phyloP scores from a whole-genome alignment of 2,797 vertebrate genomes.

The Trachops cirrhosus region DNA sequence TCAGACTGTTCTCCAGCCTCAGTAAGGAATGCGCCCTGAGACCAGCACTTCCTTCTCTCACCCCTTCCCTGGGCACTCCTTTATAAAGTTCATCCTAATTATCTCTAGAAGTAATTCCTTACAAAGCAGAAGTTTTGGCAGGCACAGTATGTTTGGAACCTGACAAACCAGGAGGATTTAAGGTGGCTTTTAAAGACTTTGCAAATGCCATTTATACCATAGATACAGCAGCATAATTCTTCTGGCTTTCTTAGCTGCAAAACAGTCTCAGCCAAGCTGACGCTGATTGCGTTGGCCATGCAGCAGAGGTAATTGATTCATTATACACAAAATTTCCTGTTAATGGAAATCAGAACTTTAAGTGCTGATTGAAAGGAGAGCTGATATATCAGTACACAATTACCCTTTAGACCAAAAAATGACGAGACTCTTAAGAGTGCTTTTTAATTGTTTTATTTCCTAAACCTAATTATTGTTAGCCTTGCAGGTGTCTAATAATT shows the following conservation, averaged over 20 bases:
- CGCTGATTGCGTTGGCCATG: slow-evolving; percentile 28
- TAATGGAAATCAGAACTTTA: slow-evolving; percentile 59
- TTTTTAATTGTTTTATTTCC: slow-evolving; percentile 71
- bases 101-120: slow-evolving; percentile 19
- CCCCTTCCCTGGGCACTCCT: background rate
- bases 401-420: slow-evolving; percentile 67
- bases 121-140: slow-evolving; percentile 41
- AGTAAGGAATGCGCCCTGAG: background rate
- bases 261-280: background rate
- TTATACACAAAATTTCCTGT: background rate
- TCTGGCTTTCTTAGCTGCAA: slow-evolving; percentile 42
- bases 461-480: slow-evolving; percentile 70
- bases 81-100: background rate
- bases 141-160: background rate
- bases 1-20: background rate
- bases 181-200: slow-evolving; percentile 33
- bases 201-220: slow-evolving; percentile 7
- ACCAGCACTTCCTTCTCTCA: background rate
- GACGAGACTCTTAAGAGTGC: slow-evolving; percentile 17
- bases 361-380: slow-evolving; percentile 57
- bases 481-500: slow-evolving; percentile 68
- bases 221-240: background rate
- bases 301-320: slow-evolving; percentile 42
- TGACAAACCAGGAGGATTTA: slow-evolving; percentile 33
- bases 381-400: slow-evolving; percentile 64